phyloP scores from a whole-genome alignment of 2,888 invertebrate species.

The Trachelus iudaicus region DNA sequence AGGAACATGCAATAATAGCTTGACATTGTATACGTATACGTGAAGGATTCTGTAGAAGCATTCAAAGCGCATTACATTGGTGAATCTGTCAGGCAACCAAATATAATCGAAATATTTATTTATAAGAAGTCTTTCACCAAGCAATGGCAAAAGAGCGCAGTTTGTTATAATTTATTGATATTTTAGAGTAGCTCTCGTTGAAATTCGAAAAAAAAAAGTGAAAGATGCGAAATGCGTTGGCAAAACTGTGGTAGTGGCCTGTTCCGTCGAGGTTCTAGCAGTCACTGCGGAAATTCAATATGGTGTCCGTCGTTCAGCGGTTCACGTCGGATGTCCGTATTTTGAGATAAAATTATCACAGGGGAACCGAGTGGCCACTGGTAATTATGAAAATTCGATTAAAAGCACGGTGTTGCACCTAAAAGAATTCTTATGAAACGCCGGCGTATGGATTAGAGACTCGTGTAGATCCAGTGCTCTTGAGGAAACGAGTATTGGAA shows the following conservation, averaged over 20 bases:
- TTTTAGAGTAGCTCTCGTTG: not conserved
- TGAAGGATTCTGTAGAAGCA: not conserved
- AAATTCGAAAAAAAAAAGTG: not conserved
- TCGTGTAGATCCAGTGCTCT: conserved; percentile 19
- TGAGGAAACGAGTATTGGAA: conserved; percentile 17
- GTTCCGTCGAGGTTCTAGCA: conserved; percentile 11
- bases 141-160: not conserved
- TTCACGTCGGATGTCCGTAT: conserved; percentile 45
- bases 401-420: conserved; percentile 37
- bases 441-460: conserved; percentile 17
- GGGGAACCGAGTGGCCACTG: conserved; percentile 15
- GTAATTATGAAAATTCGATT: conserved; percentile 60
- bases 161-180: not conserved
- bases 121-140: not conserved
- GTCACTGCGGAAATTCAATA: conserved; percentile 45
- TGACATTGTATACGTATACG: not conserved
- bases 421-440: conserved; percentile 36
- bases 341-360: conserved; percentile 38
- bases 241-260: conserved; percentile 1
- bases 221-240: not conserved
- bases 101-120: not conserved
- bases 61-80: not conserved
- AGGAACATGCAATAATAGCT: not conserved
- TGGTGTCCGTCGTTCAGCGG: conserved; percentile 52
- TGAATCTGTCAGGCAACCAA: not conserved